Evolutionary conservation across 2,888 invertebrate species (phyloP).

Genomic region (Ischnus inquisitorius): DNA sequence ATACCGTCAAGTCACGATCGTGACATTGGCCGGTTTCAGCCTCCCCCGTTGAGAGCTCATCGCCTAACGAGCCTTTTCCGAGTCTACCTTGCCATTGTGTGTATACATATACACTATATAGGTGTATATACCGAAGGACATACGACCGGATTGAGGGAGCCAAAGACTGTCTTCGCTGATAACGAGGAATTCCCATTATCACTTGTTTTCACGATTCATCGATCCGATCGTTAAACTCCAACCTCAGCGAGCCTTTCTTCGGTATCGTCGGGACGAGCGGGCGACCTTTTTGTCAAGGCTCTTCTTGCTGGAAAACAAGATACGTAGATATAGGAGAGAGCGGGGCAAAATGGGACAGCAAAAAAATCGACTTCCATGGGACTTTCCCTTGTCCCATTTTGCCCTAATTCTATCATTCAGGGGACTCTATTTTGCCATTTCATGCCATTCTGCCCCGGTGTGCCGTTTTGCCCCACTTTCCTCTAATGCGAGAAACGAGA

Average conservation of each 20-base stretch:
- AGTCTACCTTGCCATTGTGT: not conserved
- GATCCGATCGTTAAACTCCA: slow-evolving; percentile 16
- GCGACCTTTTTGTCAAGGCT: no score
- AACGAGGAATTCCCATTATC: slow-evolving; percentile 51
- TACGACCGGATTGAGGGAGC: not conserved
- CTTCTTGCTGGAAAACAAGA: no score
- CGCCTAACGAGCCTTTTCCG: slow-evolving; percentile 59
- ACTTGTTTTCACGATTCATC: slow-evolving; percentile 36
- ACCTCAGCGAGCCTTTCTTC: not conserved
- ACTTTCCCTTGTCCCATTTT: no score
- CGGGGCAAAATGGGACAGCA: no score
- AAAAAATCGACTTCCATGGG: no score
- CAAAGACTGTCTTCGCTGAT: not conserved
- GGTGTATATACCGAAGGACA: not conserved
- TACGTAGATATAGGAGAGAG: no score
- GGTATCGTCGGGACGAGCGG: not conserved
- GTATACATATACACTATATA: not conserved
- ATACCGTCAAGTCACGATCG: slow-evolving; percentile 63
- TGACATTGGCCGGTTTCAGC: slow-evolving; percentile 65
- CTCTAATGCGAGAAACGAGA: not conserved
- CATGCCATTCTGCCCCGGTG: no score
- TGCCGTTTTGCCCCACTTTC: no score
- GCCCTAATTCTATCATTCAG: no score
- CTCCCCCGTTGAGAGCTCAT: slow-evolving; percentile 53
- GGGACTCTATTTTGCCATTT: no score